phyloP scores from a whole-genome alignment of 2,113 vertebrate genomes.

The Mohoua ochrocephala region DNA sequence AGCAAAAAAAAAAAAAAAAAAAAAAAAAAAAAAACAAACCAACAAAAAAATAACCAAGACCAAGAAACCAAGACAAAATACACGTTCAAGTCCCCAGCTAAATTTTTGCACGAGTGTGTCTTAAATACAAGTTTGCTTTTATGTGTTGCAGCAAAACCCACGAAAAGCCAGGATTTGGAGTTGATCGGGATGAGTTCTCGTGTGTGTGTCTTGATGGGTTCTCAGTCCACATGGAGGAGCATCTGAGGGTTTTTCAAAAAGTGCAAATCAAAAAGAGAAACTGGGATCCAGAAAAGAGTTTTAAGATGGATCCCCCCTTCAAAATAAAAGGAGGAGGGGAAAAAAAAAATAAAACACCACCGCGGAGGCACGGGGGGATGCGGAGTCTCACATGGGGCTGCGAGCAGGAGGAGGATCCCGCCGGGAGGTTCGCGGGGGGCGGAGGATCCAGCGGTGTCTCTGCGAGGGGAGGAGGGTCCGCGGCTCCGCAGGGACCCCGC shows the following conservation, averaged over 20 bases:
- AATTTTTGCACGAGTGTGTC: conserved; percentile 44
- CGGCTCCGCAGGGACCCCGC: conserved; percentile 20
- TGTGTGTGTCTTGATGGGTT: conserved; percentile 26
- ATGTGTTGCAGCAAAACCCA: conserved; percentile 57
- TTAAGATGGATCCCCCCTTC: not conserved
- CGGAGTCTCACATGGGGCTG: conserved; percentile 38
- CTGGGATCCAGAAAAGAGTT: not conserved
- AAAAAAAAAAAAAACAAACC: no score
- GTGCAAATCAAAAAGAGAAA: conserved; percentile 63
- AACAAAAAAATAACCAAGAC: not conserved
- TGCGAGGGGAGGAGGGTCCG: not conserved
- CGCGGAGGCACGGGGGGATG: not conserved
- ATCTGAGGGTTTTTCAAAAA: conserved; percentile 50
- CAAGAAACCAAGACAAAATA: conserved; percentile 40
- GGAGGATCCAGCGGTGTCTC: conserved; percentile 11
- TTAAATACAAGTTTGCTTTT: conserved; percentile 50
- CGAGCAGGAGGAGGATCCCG: conserved; percentile 13
- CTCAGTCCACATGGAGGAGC: conserved; percentile 63
- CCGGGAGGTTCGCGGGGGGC: not conserved
- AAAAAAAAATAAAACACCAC: not conserved
- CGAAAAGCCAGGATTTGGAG: conserved; percentile 30
- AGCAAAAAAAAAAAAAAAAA: not conserved
- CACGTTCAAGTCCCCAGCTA: conserved; percentile 22
- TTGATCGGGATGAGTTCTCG: conserved; percentile 30
- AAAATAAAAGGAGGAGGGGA: not conserved